Conservation (phyloP, 2,113 vertebrate species). For the Neotoma lepida region DNA sequence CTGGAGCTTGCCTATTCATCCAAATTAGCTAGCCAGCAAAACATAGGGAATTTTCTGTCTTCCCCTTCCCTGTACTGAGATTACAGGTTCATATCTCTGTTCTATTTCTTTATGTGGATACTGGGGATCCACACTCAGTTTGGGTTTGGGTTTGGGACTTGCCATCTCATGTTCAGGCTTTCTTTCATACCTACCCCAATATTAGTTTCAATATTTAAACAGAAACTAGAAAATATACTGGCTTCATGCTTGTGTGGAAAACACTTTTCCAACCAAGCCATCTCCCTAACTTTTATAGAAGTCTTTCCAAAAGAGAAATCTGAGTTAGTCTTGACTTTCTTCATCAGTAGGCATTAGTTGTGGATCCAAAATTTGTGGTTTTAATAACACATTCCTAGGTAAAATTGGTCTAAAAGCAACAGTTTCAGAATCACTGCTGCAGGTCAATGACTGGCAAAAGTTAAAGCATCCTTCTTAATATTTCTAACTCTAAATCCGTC, state of each 20-base stretch:
- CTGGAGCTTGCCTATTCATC: too few species aligned
- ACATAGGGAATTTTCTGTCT: neutral
- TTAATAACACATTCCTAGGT: neutral
- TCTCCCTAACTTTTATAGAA: neutral
- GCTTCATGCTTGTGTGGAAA: neutral
- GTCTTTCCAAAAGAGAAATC: neutral
- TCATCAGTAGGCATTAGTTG: neutral
- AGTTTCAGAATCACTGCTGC: neutral
- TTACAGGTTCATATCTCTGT: neutral
- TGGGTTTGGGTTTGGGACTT: neutral
- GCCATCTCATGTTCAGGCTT: neutral
- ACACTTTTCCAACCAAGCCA: neutral
- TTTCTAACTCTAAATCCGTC: neutral
- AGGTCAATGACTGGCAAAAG: neutral
- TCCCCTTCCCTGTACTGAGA: rapidly evolving
- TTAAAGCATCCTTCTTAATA: constrained; percentile 9
- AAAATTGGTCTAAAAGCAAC: neutral
- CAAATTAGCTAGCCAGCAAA: neutral
- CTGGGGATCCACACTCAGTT: too few species aligned
- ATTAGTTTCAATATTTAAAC: constrained; percentile 20
- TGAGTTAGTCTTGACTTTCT: neutral
- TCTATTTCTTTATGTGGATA: neutral
- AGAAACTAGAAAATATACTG: neutral
- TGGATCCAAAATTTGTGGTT: neutral
- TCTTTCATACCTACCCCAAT: neutral